Base-by-base conservation (phyloP, 92 coral and sea anemone species). In the Porites lobata region DNA sequence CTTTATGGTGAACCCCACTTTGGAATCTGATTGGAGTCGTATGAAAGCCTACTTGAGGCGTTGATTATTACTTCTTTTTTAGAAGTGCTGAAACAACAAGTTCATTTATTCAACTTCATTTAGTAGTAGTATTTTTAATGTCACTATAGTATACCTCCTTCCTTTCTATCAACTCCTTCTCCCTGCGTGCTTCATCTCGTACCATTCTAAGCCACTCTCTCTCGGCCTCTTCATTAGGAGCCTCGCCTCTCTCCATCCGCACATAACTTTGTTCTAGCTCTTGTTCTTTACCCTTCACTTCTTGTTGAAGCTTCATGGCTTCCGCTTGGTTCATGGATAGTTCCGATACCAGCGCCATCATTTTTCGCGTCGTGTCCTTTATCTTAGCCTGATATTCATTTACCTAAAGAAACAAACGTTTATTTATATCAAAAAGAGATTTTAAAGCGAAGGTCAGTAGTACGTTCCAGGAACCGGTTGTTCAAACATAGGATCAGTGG, bases 291-390 rank as follows among this genome's bases (percentile, higher is more conserved):
- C 83, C 91, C 66, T 92, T 97, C 81, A 96, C 99, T 22, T 80
- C 94, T 78, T 95, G 98, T 61, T 97, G 99, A 9, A 97, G 93
- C 76, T 96, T 97, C 93, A 97, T 85, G 47, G 99, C 99, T 73
- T 80, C 87, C 2, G 99, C 99, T 86, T 97, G 98, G 81, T 97
- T 94, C 99, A 97, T 97, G 66, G 99, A 97, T 75, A 97, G 93
- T 74, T 97, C 99, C 0, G 99, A 97, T 11, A 97, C 99, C 89
- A 97, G 86, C 14, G 99, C 99, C 99, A 97, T 97, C 98, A 97
- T 97, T 79, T 97, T 97, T 53, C 99, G 94, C 38, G 99, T 97
- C 6, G 99, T 97, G 80, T 96, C 99, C 75, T 97, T 97, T 87
- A 97, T 97, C 79, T 94, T 97, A 47, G 98, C 99, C 89, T 97